Evolutionary conservation across 2,797 vertebrate genomes (phyloP), one percentile per base, ranked within the genome.

Genomic region (Notolepis coatsorum): DNA sequence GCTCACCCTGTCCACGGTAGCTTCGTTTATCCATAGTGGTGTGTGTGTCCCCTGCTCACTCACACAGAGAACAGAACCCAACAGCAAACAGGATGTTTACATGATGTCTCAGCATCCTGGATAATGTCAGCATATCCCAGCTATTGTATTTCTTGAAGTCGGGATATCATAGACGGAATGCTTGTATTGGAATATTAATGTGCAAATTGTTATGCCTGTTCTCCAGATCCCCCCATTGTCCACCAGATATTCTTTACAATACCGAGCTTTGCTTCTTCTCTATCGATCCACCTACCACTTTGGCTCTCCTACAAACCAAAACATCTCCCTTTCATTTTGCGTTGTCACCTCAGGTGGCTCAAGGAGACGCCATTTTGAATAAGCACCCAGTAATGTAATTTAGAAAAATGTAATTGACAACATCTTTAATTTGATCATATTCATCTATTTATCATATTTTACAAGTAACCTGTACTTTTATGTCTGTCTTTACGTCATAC

Each of bases 241-340:
- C n/a, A n/a, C 41, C 7, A 23, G 1, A 4, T 51, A 46, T 12
- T 35, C 27, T 45, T 54, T 56, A 2, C 58, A 47, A 6, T 54
- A 6, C 56, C 43, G 76, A 8, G 31, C 65, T 65, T 65, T 12
- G 31, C 65, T 65, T 65, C 7, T 2, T 6, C 10, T 5, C 51
- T 51, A 80, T 84, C 43, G 63, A 75, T 71, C 43, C 5, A 4
- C 18, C 73, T 64, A 31, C 51, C 20, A 1, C 25, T 68, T 68
- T 74, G 54, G 21, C 46, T 31, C 28, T 48, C 24, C 21, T 18
- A 54, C 67, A 75, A 20, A 57, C 54, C 41, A 30, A 54, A 61
- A 56, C 61, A 48, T 25, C 41, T 10, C 24, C 55, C 38, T 30
- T 18, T n/a, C n/a, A n/a, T 20, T 66, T 55, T 31, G 33, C 51